Evolutionary conservation across 2,113 vertebrate genomes (phyloP), one percentile per base, ranked within the genome.

Genomic region (Motacilla tschutschensis): DNA sequence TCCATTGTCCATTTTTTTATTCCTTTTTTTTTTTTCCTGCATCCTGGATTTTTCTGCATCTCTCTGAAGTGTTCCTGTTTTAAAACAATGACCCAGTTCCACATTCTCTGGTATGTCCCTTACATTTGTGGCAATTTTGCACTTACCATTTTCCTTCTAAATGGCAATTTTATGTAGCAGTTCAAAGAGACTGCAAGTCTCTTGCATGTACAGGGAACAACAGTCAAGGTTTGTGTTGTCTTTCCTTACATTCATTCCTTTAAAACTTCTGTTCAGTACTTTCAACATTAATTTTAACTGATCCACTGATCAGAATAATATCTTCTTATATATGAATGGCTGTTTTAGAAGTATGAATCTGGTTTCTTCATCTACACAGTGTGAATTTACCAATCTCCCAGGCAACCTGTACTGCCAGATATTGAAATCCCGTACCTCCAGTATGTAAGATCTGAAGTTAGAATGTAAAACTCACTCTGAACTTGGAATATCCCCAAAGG

Each of bases 401-500:
- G 79, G 78, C 90, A 94, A 81, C 77, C 75, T 58, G 26, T 67
- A 57, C 48, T 40, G 60, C 55, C 36, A 70, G 63, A 59, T 84
- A 59, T 35, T 77, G 75, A 89, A 92, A 86, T 84, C 48, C 53
- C 0, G 0, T 40, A 55, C 64, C 40, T 92, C 71, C 57, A 57
- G 33, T 44, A 29, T 44, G 33, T 59, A n/a, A 86, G 51, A 72
- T 88, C 66, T 88, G 83, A 94, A 69, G 72, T 63, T 40, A 67
- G 59, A 90, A 57, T 64, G 43, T 57, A 90, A 82, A 92, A 88
- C 69, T 91, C 64, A 31, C 66, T 90, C 86, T 89, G 83, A 86
- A 91, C 64, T 88, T 82, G 51, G 41, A 82, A 87, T 79, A 91
- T 82, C 43, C 69, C 79, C 73, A 89, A 79, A 92, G 60, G 60